These are phyloP conservation scores for Andricus curvator DNA, from an alignment of 2,888 invertebrate species.

Conservation along the genomic window DNA sequence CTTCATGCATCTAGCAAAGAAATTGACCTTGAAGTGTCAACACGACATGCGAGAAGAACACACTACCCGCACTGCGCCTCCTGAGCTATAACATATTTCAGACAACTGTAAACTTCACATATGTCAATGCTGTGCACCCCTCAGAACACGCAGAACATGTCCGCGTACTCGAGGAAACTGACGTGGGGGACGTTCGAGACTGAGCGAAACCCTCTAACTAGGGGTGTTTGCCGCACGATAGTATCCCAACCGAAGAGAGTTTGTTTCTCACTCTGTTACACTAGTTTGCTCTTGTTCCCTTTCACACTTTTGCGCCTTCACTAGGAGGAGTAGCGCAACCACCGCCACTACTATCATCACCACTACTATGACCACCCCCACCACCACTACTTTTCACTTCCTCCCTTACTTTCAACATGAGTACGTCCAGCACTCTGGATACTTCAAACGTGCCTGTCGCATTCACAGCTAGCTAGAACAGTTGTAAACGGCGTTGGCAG, in stretches of 20 bases:
- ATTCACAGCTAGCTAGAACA: not conserved
- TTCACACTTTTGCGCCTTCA: slow-evolving; percentile 18
- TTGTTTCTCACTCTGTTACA: slow-evolving; percentile 44
- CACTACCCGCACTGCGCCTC: not conserved
- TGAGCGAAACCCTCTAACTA: slow-evolving; percentile 62
- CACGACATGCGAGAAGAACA: not conserved
- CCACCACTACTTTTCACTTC: slow-evolving; percentile 46
- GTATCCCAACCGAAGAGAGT: slow-evolving; percentile 41
- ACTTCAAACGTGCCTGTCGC: not conserved
- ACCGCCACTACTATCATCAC: slow-evolving; percentile 41
- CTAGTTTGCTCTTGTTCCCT: slow-evolving; percentile 17
- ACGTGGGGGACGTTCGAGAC: slow-evolving; percentile 57
- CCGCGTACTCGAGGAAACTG: slow-evolving; percentile 53
- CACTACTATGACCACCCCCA: slow-evolving; percentile 40
- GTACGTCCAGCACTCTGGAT: slow-evolving; percentile 29
- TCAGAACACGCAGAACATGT: slow-evolving; percentile 41
- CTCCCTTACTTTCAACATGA: slow-evolving; percentile 42
- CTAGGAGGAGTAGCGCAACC: slow-evolving; percentile 3
- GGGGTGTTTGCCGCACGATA: slow-evolving; percentile 47
- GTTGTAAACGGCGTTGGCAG: not conserved
- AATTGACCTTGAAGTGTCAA: not conserved
- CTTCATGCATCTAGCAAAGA: not conserved
- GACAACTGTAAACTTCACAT: not conserved
- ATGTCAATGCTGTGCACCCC: not conserved
- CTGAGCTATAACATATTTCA: not conserved